phyloP scores from a whole-genome alignment of 2,797 vertebrate species.

The Pangasius sanitwongsei region DNA sequence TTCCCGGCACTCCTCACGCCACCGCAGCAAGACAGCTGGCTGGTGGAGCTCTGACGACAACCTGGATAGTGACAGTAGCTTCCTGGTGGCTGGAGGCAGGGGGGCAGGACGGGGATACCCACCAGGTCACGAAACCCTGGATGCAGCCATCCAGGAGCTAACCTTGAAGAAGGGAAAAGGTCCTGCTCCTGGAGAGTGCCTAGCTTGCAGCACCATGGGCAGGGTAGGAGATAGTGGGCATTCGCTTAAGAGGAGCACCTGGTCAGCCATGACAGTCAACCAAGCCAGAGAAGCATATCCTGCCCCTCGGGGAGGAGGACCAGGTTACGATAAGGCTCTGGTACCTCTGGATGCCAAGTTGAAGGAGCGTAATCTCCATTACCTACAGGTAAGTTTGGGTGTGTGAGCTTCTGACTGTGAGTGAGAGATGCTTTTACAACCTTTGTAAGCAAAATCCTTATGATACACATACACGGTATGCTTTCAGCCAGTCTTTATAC shows the following conservation, averaged over 20 bases:
- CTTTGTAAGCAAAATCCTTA: neutral
- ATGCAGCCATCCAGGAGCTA: conserved; percentile 95
- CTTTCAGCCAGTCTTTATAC: neutral
- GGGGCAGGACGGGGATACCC: conserved; percentile 68
- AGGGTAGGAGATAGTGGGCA: conserved; percentile 88
- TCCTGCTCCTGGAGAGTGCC: conserved; percentile 84
- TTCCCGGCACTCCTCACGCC: conserved; percentile 68
- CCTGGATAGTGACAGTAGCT: conserved; percentile 97
- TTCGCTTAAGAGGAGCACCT: conserved; percentile 94
- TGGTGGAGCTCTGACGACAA: conserved; percentile 99
- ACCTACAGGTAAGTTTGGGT: conserved; percentile 87
- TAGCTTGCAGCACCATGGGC: conserved; percentile 93
- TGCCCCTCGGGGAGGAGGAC: conserved; percentile 65
- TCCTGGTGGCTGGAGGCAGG: conserved; percentile 80
- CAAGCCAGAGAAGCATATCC: conserved; percentile 96
- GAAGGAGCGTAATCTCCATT: conserved; percentile 91
- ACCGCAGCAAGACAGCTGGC: conserved; percentile 84
- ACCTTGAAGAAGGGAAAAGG: conserved; percentile 90
- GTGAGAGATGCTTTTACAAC: neutral
- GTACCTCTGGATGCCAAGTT: conserved; percentile 89
- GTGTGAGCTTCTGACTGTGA: neutral
- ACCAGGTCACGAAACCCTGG: conserved; percentile 84
- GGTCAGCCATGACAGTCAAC: conserved; percentile 98
- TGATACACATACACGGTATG: neutral
- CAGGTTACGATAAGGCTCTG: conserved; percentile 86